Base-by-base conservation (phyloP, 2,113 vertebrate species). In the Hemicordylus capensis region DNA sequence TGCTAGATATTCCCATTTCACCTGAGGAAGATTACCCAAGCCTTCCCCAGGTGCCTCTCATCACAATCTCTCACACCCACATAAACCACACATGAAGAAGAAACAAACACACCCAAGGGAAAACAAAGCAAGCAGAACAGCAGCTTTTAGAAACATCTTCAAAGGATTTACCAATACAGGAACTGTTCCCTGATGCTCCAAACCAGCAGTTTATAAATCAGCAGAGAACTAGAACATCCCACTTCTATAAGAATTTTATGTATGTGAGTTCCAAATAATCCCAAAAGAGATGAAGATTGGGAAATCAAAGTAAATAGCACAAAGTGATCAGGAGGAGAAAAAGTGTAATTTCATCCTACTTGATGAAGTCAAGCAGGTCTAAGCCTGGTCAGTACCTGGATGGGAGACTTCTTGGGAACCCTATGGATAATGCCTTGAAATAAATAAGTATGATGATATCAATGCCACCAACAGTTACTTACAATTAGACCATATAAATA, bases 111-210 rank as follows among this genome's bases (percentile, higher is more conserved):
- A 37, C 87, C 67, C 80, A 51, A 26, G 78, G 85, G 77, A 91
- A 76, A 14, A 80, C 48, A 74, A 24, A 73, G 28, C 72, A 6
- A 85, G 63, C 81, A 88, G 1, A 63, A 48, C 78, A 56, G 88
- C 46, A 75, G 24, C 78, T 92, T 85, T 54, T 90, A 85, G 88
- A 91, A 89, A 87, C 24, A 6, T 54, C 28, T 56, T 84, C 28
- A 72, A 73, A 79, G n/a, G 28, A 20, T 31, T 83, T 78, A 15
- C 66, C 44, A n/a, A 61, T n/a, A 26, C 56, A n/a, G 48, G 4
- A 31, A 59, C 64, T 42, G 42, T 34, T 79, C n/a, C 66, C 66
- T 63, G 44, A 42, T 74, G 76, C 46, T 54, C 42, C 8, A 51
- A 51, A 64, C 54, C 67, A 56, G 3, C n/a, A 74, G 34, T 6